phyloP scores from a whole-genome alignment of 2,888 invertebrate species.

The Smittia sp. region DNA sequence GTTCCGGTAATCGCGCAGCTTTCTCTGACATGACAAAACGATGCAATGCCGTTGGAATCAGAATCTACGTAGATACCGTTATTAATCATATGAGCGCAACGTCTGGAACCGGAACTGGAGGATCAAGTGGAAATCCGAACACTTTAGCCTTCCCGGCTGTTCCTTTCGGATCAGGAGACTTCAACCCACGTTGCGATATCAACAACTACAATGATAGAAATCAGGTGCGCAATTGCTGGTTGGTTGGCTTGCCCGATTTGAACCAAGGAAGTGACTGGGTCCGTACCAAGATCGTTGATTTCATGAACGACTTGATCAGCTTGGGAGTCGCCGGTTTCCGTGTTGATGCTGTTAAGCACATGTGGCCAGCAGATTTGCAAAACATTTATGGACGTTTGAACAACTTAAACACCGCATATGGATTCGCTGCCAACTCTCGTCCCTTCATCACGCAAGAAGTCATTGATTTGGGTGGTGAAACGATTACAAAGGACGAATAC shows the following conservation, averaged over 20 bases:
- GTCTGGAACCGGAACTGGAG: conserved; percentile 48
- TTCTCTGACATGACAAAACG: conserved; percentile 73
- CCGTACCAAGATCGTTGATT: conserved; percentile 57
- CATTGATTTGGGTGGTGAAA: conserved; percentile 50
- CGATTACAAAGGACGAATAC: conserved; percentile 51
- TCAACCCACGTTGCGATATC: conserved; percentile 56
- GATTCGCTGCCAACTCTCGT: conserved; percentile 54
- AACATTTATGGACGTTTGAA: conserved; percentile 56
- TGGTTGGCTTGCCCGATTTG: conserved; percentile 72
- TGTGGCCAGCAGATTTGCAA: conserved; percentile 61
- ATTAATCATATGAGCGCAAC: conserved; percentile 81
- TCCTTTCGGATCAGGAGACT: conserved; percentile 58
- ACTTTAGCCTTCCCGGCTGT: conserved; percentile 57
- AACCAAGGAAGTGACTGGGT: conserved; percentile 67
- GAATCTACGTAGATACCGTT: conserved; percentile 77
- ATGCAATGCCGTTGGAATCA: conserved; percentile 75
- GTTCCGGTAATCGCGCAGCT: conserved; percentile 72
- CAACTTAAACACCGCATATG: conserved; percentile 54
- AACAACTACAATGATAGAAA: conserved; percentile 56
- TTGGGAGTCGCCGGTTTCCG: conserved; percentile 83
- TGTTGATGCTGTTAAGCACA: conserved; percentile 76
- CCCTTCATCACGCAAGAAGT: conserved; percentile 61
- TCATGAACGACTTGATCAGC: conserved; percentile 56
- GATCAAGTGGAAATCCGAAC: conserved; percentile 54
- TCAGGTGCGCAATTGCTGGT: conserved; percentile 68